phyloP scores from a whole-genome alignment of 1,140 invertebrate species.

The Danaus plexippus region DNA sequence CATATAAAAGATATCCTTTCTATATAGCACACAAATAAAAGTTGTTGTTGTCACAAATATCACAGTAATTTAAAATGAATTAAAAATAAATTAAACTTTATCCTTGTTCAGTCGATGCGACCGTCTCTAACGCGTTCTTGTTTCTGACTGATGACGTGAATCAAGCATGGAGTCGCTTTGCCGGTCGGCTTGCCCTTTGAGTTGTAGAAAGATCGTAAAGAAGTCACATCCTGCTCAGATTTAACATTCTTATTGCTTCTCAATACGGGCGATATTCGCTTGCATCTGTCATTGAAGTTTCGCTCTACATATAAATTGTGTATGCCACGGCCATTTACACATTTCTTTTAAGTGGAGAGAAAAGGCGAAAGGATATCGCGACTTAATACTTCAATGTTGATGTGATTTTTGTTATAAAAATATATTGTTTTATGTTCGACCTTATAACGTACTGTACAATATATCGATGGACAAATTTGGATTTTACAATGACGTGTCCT shows the following conservation, averaged over 20 bases:
- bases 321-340: slow-evolving; percentile 58
- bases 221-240: slow-evolving; percentile 13
- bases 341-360: slow-evolving; percentile 59
- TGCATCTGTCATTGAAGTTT: slow-evolving; percentile 23
- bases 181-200: slow-evolving; percentile 28
- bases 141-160: slow-evolving; percentile 55
- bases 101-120: slow-evolving; percentile 22
- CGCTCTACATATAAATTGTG: slow-evolving; percentile 52
- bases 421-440: too few species aligned
- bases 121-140: slow-evolving; percentile 22
- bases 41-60: slow-evolving; percentile 10
- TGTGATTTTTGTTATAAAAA: too few species aligned
- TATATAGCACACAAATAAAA: slow-evolving; percentile 14
- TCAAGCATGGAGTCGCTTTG: slow-evolving; percentile 31
- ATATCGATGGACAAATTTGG: too few species aligned
- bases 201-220: slow-evolving; percentile 31
- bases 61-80: slow-evolving; percentile 16
- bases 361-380: slow-evolving; percentile 62
- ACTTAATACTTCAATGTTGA: slow-evolving; percentile 18
- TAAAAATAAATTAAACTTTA: slow-evolving; percentile 18
- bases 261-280: slow-evolving; percentile 7
- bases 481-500: too few species aligned
- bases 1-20: slow-evolving; percentile 8
- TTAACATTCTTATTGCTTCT: slow-evolving; percentile 3
- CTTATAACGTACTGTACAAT: too few species aligned